Evolutionary conservation across 2,888 invertebrate genomes (phyloP).

Genomic region (Hymenopus coronatus): DNA sequence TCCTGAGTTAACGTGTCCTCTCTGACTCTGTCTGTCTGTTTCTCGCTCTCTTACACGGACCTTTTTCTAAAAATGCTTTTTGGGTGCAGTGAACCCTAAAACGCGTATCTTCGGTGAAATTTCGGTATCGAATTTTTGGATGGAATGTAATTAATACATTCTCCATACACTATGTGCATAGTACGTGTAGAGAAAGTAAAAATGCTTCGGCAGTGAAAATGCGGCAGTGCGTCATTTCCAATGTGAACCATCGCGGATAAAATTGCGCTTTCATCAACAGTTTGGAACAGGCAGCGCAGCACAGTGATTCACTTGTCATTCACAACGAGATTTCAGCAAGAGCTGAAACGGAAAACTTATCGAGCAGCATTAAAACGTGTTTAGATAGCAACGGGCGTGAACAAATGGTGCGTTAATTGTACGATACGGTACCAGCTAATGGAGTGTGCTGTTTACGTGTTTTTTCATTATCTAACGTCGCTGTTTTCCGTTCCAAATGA

Average conservation of each 20-base stretch:
- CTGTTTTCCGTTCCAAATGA: background rate
- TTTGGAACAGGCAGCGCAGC: background rate
- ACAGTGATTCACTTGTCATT: background rate
- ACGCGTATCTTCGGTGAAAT: too few species aligned
- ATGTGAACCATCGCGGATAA: background rate
- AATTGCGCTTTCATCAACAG: background rate
- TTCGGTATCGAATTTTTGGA: too few species aligned
- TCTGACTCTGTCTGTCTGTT: too few species aligned
- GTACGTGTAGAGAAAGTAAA: too few species aligned
- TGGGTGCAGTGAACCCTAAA: too few species aligned
- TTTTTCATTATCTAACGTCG: background rate
- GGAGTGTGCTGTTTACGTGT: background rate
- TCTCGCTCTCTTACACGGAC: too few species aligned
- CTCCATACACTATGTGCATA: too few species aligned
- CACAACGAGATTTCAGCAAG: background rate
- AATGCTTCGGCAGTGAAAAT: too few species aligned
- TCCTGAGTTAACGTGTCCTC: too few species aligned
- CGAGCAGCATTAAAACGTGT: background rate
- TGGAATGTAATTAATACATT: too few species aligned
- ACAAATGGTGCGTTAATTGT: background rate
- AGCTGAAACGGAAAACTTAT: background rate
- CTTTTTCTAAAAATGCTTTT: too few species aligned
- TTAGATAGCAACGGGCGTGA: background rate
- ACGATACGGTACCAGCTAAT: background rate
- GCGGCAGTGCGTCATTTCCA: too few species aligned